Base-by-base conservation (phyloP, 2,888 invertebrate species). In the Acrobasis suavella region DNA sequence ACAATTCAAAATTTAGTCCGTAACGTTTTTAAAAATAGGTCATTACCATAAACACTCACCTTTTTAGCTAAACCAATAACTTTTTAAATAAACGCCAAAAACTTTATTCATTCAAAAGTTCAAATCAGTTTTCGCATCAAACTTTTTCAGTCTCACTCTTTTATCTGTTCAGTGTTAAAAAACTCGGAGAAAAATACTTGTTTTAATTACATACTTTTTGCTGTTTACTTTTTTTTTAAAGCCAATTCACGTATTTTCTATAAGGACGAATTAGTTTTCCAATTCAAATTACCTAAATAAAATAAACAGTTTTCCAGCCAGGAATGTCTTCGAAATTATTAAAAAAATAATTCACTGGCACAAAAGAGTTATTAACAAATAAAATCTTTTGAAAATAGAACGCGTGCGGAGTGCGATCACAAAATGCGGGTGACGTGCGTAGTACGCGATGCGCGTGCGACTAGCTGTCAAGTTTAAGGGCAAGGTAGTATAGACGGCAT, bases 391-490 rank as follows among this genome's bases (percentile, higher is more conserved):
- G 39, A 60, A 60, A 38, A 50, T 50, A 10, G 59, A 60, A 50
- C 59, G 50, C 59, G 59, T 60, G 37, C 50, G 46, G 46, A 14
- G 14, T 14, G 49, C 69, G 65, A 58, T 42, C 64, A 64, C 67
- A 65, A 32, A 5, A n/a, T 32, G 55, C 55, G 55, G 37, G 37
- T 55, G 70, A 72, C 79, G 77, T 72, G 74, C 72, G 71, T 64
- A 64, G 67, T 64, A 72, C 74, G 71, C 74, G 73, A 67, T 73
- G 72, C 74, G 77, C 75, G 73, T 75, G 68, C 71, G 65, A 73
- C 77, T 75, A 72, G 70, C 65, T 70, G 70, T 69, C 84, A 85
- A 86, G 85, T 85, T 86, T 85, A 85, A 86, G 85, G 85, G 59
- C 59, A 60, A 60, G 50, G 38, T 37, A 22, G 22, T 59, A 50